These are phyloP conservation scores for Phorcus lineatus DNA, from an alignment of 2,888 invertebrate species.

Conservation along the genomic window DNA sequence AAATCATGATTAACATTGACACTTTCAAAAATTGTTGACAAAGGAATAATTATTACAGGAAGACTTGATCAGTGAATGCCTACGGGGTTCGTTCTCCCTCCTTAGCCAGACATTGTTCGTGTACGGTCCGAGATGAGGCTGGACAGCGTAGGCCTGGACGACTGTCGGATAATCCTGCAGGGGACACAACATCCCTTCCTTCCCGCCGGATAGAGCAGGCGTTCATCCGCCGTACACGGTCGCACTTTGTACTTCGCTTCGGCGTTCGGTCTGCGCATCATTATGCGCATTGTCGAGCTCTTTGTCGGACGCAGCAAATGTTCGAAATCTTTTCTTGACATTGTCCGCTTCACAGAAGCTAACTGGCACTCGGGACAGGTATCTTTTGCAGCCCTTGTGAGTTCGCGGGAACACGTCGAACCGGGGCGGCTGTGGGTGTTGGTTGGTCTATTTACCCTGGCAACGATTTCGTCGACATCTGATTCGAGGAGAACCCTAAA, in stretches of 20 bases:
- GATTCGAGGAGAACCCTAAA: constrained; percentile 38
- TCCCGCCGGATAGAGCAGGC: background rate
- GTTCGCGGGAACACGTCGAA: constrained; percentile 4
- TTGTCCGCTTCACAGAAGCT: background rate
- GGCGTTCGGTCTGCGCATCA: background rate
- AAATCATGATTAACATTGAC: no score
- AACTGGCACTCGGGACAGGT: background rate
- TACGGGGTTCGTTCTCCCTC: no score
- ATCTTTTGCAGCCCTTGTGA: background rate
- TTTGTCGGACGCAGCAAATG: constrained; percentile 25
- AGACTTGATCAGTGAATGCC: no score
- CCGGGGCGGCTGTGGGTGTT: constrained; percentile 14
- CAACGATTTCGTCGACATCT: constrained; percentile 40
- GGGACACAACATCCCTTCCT: background rate
- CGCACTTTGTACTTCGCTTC: background rate
- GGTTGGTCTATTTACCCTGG: constrained; percentile 30
- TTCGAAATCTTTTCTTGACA: no score
- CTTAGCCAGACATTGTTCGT: no score
- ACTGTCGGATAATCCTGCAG: background rate
- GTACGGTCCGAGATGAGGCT: no score
- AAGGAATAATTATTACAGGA: no score
- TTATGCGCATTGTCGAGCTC: background rate
- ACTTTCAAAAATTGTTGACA: no score
- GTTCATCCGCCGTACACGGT: constrained; percentile 2
- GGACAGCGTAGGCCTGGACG: background rate